Percentiles rank a stretch among this genome's conserved stretches.
Evolutionary conservation across 2,113 vertebrate species (phyloP).

Genomic region (Recurvirostra avosetta): DNA sequence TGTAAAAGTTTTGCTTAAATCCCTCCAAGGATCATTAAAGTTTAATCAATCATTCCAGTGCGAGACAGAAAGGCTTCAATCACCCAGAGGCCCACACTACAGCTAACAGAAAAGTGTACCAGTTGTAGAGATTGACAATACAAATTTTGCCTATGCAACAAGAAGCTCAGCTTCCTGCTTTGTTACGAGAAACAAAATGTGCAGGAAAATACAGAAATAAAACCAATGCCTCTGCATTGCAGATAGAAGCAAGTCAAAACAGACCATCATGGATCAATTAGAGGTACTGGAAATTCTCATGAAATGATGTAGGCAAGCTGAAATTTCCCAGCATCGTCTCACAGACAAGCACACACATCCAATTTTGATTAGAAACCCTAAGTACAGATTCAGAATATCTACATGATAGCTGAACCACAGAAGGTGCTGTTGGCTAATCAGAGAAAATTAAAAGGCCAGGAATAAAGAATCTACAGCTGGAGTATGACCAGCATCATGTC

Average conservation of each 20-base stretch:
- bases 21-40: background rate
- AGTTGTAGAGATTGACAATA: background rate
- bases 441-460: slow-evolving; percentile 49
- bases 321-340: slow-evolving; percentile 26
- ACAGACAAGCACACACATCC: slow-evolving; percentile 7
- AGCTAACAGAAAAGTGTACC: background rate
- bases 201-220: background rate
- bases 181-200: background rate
- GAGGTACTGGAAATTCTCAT: slow-evolving; percentile 43
- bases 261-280: slow-evolving; percentile 52
- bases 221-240: background rate
- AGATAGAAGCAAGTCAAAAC: background rate
- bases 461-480: slow-evolving; percentile 34
- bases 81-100: background rate
- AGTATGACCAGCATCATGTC: slow-evolving; percentile 27
- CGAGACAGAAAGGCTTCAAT: background rate
- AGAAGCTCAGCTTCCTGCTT: background rate
- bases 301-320: slow-evolving; percentile 13
- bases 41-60: background rate
- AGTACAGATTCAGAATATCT: slow-evolving; percentile 6
- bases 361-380: slow-evolving; percentile 44
- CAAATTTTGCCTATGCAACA: background rate
- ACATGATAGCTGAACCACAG: slow-evolving; percentile 11
- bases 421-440: slow-evolving; percentile 47
- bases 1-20: background rate